A percentile compares a stretch with the other conserved stretches of the same genome.
These are phyloP conservation scores for Potamilus streckersoni DNA, from an alignment of 1,140 invertebrate genomes.

Conservation along the genomic window DNA sequence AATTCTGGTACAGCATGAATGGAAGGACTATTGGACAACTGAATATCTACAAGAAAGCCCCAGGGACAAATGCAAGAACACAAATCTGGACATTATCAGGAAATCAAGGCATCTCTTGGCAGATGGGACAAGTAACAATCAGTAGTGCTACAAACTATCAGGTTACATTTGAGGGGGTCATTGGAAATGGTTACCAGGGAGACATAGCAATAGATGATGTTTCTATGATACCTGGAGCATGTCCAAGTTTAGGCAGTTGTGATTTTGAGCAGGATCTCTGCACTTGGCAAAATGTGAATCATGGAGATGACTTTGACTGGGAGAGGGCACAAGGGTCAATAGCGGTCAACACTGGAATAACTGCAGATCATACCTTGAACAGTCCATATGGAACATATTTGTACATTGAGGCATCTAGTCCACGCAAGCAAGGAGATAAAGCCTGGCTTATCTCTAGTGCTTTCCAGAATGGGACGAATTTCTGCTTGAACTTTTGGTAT, in stretches of 20 bases:
- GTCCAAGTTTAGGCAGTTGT: conserved; percentile 49
- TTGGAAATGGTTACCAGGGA: conserved; percentile 39
- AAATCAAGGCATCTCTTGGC: conserved; percentile 50
- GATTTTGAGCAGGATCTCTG: conserved; percentile 63
- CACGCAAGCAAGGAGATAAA: conserved; percentile 49
- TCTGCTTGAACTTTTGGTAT: conserved; percentile 74
- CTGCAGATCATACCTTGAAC: conserved; percentile 45
- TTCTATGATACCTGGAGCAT: conserved; percentile 28
- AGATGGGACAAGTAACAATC: conserved; percentile 37
- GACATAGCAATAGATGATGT: conserved; percentile 55
- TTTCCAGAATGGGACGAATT: conserved; percentile 35
- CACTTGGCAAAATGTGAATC: conserved; percentile 43
- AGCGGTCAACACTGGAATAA: conserved; percentile 45
- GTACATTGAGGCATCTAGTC: conserved; percentile 59
- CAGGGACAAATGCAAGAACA: conserved; percentile 14
- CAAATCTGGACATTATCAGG: conserved; percentile 44
- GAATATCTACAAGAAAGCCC: conserved; percentile 44
- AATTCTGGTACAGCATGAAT: conserved; percentile 83
- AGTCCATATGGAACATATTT: conserved; percentile 58
- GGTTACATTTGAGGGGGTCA: conserved; percentile 52
- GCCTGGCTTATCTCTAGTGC: conserved; percentile 47
- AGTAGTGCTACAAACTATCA: conserved; percentile 32
- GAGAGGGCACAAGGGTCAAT: conserved; percentile 39
- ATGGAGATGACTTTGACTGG: conserved; percentile 64
- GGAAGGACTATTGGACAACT: conserved; percentile 66